A percentile compares a stretch with the other conserved stretches of the same genome.
Evolutionary conservation across 2,888 invertebrate species (phyloP).

Genomic region (Liopterus haemorrhoidalis): DNA sequence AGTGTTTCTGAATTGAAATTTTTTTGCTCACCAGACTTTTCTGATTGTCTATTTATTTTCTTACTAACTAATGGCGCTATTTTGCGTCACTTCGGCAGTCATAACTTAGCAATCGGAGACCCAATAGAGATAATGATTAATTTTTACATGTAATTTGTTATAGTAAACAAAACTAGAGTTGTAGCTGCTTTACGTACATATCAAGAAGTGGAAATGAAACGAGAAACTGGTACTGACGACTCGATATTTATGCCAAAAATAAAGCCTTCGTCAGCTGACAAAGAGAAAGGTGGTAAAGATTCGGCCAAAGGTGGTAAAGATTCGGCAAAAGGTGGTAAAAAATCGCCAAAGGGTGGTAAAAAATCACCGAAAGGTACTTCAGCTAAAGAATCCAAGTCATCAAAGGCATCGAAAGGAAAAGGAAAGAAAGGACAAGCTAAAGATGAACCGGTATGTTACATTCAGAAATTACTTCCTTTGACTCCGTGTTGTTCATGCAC

Average conservation of each 20-base stretch:
- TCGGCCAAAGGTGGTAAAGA: too few species aligned
- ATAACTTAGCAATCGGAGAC: conserved; percentile 7
- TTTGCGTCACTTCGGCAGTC: conserved; percentile 22
- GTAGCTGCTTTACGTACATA: conserved; percentile 39
- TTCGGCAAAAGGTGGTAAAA: too few species aligned
- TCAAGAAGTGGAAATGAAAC: conserved; percentile 37
- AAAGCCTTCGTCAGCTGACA: conserved; percentile 13
- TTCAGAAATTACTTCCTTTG: too few species aligned
- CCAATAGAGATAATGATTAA: background rate
- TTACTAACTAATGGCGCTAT: too few species aligned
- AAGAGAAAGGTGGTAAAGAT: too few species aligned
- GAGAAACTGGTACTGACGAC: conserved; percentile 36
- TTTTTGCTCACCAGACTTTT: background rate
- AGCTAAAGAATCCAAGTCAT: too few species aligned
- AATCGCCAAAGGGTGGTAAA: too few species aligned
- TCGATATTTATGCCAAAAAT: conserved; percentile 40
- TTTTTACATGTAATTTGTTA: conserved; percentile 16
- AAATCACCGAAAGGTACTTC: too few species aligned
- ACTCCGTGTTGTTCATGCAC: too few species aligned
- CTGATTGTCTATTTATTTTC: too few species aligned
- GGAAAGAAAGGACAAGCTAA: conserved; percentile 15
- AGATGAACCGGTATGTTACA: too few species aligned
- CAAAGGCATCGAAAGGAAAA: too few species aligned
- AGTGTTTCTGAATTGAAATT: background rate
- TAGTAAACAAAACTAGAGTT: conserved; percentile 37